phyloP scores from a whole-genome alignment of 2,888 invertebrate genomes.

The Drosophila parthenogenetica region DNA sequence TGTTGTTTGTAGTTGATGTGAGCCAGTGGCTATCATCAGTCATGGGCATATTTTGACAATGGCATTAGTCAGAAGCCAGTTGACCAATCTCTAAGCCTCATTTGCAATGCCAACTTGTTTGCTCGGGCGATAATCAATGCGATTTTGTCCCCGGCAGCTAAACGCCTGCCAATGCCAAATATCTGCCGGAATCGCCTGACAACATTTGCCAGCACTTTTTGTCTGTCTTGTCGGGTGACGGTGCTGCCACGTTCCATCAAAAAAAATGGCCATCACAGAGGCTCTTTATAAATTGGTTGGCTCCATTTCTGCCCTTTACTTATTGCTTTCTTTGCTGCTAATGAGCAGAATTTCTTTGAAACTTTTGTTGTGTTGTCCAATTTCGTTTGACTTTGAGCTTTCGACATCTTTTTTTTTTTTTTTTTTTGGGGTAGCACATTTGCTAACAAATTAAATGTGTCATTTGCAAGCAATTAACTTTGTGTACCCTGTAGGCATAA shows the following conservation, averaged over 20 bases:
- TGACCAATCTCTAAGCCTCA: slow-evolving; percentile 18
- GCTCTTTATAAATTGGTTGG: slow-evolving; percentile 5
- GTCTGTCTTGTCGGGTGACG: background rate
- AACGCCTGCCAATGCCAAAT: slow-evolving; percentile 38
- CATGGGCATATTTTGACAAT: slow-evolving; percentile 77
- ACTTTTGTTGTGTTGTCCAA: slow-evolving; percentile 10
- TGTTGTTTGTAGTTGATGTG: slow-evolving; percentile 10
- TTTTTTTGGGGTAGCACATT: background rate
- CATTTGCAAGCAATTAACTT: slow-evolving; percentile 59
- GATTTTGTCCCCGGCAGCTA: slow-evolving; percentile 40
- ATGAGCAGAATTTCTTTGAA: slow-evolving; percentile 54
- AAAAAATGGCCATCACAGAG: slow-evolving; percentile 9
- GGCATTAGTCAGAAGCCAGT: slow-evolving; percentile 67
- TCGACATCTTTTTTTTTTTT: background rate
- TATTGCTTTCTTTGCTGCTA: slow-evolving; percentile 29
- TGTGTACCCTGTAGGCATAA: background rate
- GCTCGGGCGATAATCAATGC: slow-evolving; percentile 65
- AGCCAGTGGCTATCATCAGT: slow-evolving; percentile 65
- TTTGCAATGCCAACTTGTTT: slow-evolving; percentile 52
- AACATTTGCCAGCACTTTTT: slow-evolving; percentile 7
- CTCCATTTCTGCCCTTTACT: background rate
- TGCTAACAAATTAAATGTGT: slow-evolving; percentile 64
- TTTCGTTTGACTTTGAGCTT: slow-evolving; percentile 13
- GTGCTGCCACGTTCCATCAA: background rate
- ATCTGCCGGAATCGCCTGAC: slow-evolving; percentile 24